Evolutionary conservation across 2,113 vertebrate genomes (phyloP).

Genomic region (Puma concolor): DNA sequence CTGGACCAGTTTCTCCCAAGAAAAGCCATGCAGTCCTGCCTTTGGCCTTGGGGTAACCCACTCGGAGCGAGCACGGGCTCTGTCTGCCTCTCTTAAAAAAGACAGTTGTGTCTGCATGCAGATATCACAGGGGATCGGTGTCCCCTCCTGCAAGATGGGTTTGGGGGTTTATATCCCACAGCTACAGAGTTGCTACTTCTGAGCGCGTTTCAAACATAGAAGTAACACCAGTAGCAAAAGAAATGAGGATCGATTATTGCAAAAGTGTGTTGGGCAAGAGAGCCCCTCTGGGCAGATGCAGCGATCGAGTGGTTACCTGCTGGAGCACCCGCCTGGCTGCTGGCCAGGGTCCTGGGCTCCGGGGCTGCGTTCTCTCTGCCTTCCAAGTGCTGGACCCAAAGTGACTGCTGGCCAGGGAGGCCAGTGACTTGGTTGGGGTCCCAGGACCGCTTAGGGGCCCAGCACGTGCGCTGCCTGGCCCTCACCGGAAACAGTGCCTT

Average conservation of each 20-base stretch:
- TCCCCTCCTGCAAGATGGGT: not conserved
- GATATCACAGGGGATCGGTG: fast-evolving
- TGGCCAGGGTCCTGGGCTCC: fast-evolving
- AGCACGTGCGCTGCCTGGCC: not conserved
- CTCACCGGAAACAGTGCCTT: not conserved
- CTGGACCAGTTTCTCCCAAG: not conserved
- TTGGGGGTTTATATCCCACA: fast-evolving
- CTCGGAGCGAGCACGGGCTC: fast-evolving
- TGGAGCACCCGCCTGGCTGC: fast-evolving
- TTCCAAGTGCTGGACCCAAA: not conserved
- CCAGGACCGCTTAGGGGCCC: fast-evolving
- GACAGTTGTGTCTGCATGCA: fast-evolving
- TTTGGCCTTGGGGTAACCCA: fast-evolving
- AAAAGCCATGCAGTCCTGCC: fast-evolving
- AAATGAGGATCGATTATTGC: not conserved
- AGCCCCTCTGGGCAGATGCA: not conserved
- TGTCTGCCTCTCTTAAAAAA: not conserved
- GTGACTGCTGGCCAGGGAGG: not conserved
- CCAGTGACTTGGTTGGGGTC: not conserved
- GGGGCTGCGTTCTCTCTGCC: too few relatives aligned
- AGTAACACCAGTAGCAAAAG: not conserved
- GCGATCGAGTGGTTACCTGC: not conserved
- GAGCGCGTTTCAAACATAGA: not conserved
- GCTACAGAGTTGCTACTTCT: not conserved
- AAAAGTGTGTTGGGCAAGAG: not conserved